Base-by-base conservation (phyloP, 2,888 invertebrate species). In the Choristoneura rosaceana region DNA sequence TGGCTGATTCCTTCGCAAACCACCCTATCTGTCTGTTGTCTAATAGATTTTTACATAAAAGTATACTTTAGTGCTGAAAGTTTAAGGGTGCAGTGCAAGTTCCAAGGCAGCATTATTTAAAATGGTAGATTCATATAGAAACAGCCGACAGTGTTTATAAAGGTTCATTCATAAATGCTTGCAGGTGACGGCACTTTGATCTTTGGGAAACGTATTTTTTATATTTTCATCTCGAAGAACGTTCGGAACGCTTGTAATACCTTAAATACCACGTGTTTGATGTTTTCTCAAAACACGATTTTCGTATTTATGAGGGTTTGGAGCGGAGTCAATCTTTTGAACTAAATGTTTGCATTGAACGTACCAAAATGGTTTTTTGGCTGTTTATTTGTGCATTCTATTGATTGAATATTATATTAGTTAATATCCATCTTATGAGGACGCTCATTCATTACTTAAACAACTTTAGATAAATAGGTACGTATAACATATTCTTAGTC, bases 161-260 rank as follows among this genome's bases (percentile, higher is more conserved):
- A 79, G 77, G 77, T 77, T 77, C 77, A 77, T 80, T 84, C 80
- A 81, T 82, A 81, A 83, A 82, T 80, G 78, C 74, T 81, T 83
- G 83, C 74, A 80, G 81, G 82, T 83, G 84, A 83, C 80, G 81
- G 75, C 58, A 45, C 82, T 85, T 86, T 86, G 85, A 85, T 84
- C 83, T 81, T 74, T 43, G 70, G 73, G 76, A 77, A 82, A 77
- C 79, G 75, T 81, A 74, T 84, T 84, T 82, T 76, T 80, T 80
- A 82, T 80, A 82, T 82, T 81, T 78, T 74, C 70, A 67, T 74
- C 70, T 74, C 69, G 63, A 74, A 71, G 71, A 74, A 67, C 55
- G 58, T 73, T 73, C 47, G 68, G 73, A 70, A 69, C 70, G 70
- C 60, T 64, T 68, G 68, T 73, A 65, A 68, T 74, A 76, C 74